Conservation (phyloP, 2,113 vertebrate genomes). For the Megaleporinus macrocephalus region DNA sequence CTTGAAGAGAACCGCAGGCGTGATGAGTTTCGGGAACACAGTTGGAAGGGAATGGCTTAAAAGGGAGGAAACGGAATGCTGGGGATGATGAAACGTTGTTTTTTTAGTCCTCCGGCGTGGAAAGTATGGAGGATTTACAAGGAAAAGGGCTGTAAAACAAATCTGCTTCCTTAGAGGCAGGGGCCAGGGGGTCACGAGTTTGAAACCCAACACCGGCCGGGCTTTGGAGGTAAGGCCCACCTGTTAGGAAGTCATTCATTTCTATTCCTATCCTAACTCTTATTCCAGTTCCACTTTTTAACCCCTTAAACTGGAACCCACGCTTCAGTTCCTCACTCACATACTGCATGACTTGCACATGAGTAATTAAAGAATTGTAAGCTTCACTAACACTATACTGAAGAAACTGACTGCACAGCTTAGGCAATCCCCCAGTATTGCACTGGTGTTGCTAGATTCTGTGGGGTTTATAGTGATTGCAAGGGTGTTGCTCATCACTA, state of each 20-base stretch:
- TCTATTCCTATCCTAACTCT: constrained; percentile 52
- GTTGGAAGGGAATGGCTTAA: neutral
- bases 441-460: too few relatives aligned
- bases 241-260: constrained; percentile 74
- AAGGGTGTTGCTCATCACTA: too few relatives aligned
- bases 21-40: neutral
- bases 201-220: constrained; percentile 59
- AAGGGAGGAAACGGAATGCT: constrained; percentile 3
- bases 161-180: constrained; percentile 61
- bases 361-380: too few relatives aligned
- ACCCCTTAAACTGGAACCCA: too few relatives aligned
- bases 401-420: too few relatives aligned
- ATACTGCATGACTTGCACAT: too few relatives aligned
- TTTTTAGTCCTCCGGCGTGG: constrained; percentile 14
- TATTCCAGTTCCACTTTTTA: constrained; percentile 18
- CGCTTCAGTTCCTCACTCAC: too few relatives aligned
- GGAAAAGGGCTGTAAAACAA: constrained; percentile 59
- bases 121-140: constrained; percentile 48
- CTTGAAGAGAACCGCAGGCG: neutral
- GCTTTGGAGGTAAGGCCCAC: constrained; percentile 64
- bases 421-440: too few relatives aligned
- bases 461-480: too few relatives aligned
- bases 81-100: constrained; percentile 5
- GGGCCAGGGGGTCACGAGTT: constrained; percentile 54
- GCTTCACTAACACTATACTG: too few relatives aligned